phyloP scores from a whole-genome alignment of 2,113 vertebrate genomes.

The Sinosuthora webbiana region DNA sequence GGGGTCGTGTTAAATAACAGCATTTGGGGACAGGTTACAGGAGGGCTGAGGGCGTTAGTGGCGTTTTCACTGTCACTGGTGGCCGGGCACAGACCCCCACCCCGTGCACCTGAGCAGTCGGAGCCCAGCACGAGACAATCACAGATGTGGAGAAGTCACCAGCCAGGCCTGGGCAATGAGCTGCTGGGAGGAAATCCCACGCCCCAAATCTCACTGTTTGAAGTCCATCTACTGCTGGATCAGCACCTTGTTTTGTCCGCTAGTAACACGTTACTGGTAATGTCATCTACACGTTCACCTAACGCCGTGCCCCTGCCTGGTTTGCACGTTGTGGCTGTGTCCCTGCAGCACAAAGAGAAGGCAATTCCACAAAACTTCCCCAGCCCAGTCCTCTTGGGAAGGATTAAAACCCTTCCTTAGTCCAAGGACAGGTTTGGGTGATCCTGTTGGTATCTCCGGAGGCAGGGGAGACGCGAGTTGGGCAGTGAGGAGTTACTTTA shows the following conservation, averaged over 20 bases:
- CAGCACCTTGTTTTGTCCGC: slow-evolving; percentile 5
- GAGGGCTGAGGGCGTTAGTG: not conserved
- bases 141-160: not conserved
- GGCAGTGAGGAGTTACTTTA: slow-evolving; percentile 66
- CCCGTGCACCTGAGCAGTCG: not conserved
- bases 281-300: not conserved
- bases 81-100: not conserved
- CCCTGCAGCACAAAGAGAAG: slow-evolving; percentile 43
- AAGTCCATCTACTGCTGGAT: slow-evolving; percentile 11
- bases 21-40: not conserved
- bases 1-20: not conserved
- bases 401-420: not conserved
- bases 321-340: not conserved
- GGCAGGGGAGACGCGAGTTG: not conserved
- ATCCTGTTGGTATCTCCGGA: not conserved
- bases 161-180: not conserved
- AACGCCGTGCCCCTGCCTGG: not conserved
- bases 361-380: slow-evolving; percentile 23
- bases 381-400: slow-evolving; percentile 35
- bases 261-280: not conserved
- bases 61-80: not conserved
- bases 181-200: not conserved
- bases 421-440: not conserved
- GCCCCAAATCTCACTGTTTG: not conserved
- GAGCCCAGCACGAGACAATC: not conserved